phyloP scores from a whole-genome alignment of 2,113 vertebrate genomes.

The Ciconia boyciana region DNA sequence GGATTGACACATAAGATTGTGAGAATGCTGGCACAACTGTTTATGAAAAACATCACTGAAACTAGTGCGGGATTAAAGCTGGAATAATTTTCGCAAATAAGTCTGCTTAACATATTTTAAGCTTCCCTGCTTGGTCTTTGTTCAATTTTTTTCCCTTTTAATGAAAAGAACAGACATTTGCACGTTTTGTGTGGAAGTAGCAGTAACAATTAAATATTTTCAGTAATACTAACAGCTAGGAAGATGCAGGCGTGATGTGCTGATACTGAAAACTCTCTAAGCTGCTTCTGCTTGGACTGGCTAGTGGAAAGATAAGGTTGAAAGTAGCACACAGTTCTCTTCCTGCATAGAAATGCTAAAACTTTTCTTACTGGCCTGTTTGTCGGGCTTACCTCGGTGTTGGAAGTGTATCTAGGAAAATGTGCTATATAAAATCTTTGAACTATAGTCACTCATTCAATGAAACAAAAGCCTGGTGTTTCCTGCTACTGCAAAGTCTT shows the following conservation, averaged over 20 bases:
- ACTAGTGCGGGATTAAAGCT: background rate
- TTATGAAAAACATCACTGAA: background rate
- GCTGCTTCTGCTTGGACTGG: background rate
- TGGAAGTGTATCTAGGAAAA: background rate
- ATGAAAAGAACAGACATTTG: background rate
- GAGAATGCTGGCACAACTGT: background rate
- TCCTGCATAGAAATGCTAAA: background rate
- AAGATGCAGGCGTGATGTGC: background rate
- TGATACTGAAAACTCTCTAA: background rate
- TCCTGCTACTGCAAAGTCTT: background rate
- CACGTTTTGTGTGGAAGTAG: background rate
- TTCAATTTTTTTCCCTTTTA: background rate
- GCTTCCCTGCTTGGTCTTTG: background rate
- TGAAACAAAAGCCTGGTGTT: background rate
- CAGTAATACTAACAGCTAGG: background rate
- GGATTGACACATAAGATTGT: background rate
- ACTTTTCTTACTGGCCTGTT: background rate
- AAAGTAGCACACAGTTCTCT: background rate
- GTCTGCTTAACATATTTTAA: background rate
- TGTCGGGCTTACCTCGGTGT: background rate
- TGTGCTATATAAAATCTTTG: background rate
- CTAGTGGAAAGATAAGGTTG: background rate
- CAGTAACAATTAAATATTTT: background rate
- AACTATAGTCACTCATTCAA: background rate
- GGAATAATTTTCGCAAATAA: background rate